Conservation (phyloP, 2,888 invertebrate genomes). For the Prenolepis imparis region DNA sequence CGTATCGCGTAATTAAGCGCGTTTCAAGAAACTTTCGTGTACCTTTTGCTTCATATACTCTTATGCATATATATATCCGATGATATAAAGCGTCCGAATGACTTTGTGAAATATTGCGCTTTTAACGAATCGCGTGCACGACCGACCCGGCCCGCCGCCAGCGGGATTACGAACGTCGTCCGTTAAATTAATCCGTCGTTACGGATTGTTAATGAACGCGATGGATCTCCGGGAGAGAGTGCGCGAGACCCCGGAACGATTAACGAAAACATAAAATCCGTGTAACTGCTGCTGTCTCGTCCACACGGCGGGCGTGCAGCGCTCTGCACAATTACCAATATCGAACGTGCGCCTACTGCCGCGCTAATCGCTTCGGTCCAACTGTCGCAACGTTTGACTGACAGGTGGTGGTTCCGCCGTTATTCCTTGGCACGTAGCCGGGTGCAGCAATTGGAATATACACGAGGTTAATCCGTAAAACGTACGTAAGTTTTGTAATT, state of each 20-base stretch:
- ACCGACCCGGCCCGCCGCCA: constrained; percentile 11
- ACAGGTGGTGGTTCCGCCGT: constrained; percentile 44
- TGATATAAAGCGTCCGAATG: constrained; percentile 29
- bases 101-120: constrained; percentile 48
- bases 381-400: constrained; percentile 52
- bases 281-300: constrained; percentile 36
- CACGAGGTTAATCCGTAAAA: constrained; percentile 29
- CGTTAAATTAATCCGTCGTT: constrained; percentile 54
- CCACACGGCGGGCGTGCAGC: constrained; percentile 16
- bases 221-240: constrained; percentile 36
- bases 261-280: constrained; percentile 61
- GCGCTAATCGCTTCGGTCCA: constrained; percentile 58
- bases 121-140: constrained; percentile 49
- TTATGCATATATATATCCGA: constrained; percentile 17
- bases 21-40: constrained; percentile 5
- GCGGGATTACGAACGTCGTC: constrained; percentile 43
- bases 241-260: constrained; percentile 44
- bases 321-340: constrained; percentile 49
- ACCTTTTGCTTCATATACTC: neutral
- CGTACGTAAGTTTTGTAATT: constrained; percentile 31
- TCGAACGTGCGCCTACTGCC: constrained; percentile 49
- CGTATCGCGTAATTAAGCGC: constrained; percentile 17
- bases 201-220: constrained; percentile 52
- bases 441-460: constrained; percentile 24
- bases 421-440: constrained; percentile 47